Evolutionary conservation across 2,113 vertebrate genomes (phyloP).

Genomic region (Grus americana): DNA sequence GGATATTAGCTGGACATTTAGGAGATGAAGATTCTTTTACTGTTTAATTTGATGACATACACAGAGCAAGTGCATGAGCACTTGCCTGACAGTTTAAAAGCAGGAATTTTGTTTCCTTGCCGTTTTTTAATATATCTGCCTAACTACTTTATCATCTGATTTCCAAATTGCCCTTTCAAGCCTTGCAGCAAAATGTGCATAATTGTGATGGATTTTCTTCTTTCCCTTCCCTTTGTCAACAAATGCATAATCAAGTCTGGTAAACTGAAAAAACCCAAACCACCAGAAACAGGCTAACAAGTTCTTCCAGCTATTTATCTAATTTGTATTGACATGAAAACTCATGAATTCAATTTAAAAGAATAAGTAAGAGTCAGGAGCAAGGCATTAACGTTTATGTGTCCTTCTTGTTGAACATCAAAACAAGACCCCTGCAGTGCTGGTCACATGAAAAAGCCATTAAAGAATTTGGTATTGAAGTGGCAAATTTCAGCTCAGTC

Average conservation of each 20-base stretch:
- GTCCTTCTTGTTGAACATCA: neutral
- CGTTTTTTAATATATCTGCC: neutral
- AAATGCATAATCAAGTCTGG: conserved; percentile 10
- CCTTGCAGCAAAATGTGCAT: conserved; percentile 16
- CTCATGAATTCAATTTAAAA: conserved; percentile 29
- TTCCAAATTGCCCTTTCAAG: conserved; percentile 33
- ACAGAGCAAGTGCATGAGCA: neutral
- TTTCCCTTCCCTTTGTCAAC: conserved; percentile 30
- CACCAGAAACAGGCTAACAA: conserved; percentile 22
- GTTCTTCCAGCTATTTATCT: conserved; percentile 46
- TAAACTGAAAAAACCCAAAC: neutral
- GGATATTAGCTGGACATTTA: neutral
- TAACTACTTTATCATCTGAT: conserved; percentile 14
- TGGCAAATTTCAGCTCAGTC: neutral
- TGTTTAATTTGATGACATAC: neutral
- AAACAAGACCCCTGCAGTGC: neutral
- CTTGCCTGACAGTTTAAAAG: conserved; percentile 9
- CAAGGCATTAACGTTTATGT: neutral
- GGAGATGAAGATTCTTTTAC: neutral
- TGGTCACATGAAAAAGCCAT: conserved; percentile 31
- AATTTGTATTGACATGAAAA: conserved; percentile 51
- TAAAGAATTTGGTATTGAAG: neutral
- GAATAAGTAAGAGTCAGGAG: conserved; percentile 6
- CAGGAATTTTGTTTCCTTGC: neutral
- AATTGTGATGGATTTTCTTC: conserved; percentile 37